Evolutionary conservation across 2,888 invertebrate genomes (phyloP), one percentile per base, ranked within the genome.

Genomic region (Piscicola geometra): DNA sequence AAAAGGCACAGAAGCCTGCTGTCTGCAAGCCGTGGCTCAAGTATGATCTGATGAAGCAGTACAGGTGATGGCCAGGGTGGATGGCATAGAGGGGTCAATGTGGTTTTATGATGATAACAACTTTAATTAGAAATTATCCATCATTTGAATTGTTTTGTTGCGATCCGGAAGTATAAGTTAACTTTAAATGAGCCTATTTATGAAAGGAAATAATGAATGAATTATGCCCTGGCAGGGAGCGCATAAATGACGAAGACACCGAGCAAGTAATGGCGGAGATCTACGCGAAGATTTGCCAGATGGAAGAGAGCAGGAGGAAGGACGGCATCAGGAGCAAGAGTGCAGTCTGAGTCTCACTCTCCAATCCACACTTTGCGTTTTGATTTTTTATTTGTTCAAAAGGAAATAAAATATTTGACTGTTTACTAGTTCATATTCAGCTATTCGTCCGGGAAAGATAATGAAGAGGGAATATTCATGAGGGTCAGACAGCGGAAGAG

Each of bases 41-140:
- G 87, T 93, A 90, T 86, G 97, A 98, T 86, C 87, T 98, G 74
- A 95, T 98, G 94, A 92, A 92, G 85, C 89, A 91, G 77, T 97
- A 97, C 85, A 91, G 95, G 76, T 76, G n/a, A n/a, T n/a, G n/a
- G n/a, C n/a, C n/a, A 25, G 35, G 5, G 12, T 9, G 9, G 21
- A 28, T 15, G 12, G 12, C 12, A 25, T 21, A 15, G 12, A 25
- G 12, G 66, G 28, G 15, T 15, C 28, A 15, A 18, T 25, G 15
- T 18, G 25, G 12, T 28, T 66, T 15, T 15, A 28, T 18, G 15
- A 50, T 66, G 32, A 30, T 30, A 66, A 18, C 28, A 21, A 66
- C 25, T 2, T 5, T 1, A 1, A 30, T 66, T 15, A 21, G n/a
- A 50, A 50, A 1, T n/a, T 66, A 66, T 30, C 32, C 30, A 1